Evolutionary conservation across 2,888 invertebrate genomes (phyloP), one percentile per base, ranked within the genome.

Genomic region (Drosophila infuscata): DNA sequence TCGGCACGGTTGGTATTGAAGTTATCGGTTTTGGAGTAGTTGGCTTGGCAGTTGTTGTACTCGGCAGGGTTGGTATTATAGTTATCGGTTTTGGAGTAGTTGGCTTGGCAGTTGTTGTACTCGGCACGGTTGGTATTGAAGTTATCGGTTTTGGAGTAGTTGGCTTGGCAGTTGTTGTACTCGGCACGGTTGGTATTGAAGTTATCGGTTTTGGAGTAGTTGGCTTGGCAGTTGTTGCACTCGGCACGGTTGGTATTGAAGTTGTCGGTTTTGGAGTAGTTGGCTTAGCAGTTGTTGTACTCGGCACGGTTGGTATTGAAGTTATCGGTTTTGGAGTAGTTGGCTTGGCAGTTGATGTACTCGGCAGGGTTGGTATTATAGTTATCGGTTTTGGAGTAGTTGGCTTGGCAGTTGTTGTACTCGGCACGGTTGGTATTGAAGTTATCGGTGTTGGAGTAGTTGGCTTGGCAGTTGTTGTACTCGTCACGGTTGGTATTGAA

Each of bases 241-340:
- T 53, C 20, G 35, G 15, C 3, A 0, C n/a, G 12, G 70, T 64
- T 0, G 36, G 46, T 0, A 51, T 58, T 0, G 3, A 1, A 25
- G 75, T 57, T 1, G 66, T 67, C 0, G 54, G 15, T 2, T 43
- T 58, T 0, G 6, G 7, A n/a, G 52, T 73, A 0, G 35, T 62
- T 15, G 64, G 56, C 15, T 58, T 49, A 0, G 0, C 7, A 2
- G 75, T 70, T 0, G 62, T 43, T 3, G 67, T 52, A 1, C 20
- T 53, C 20, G 35, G 15, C 3, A 0, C n/a, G 12, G 70, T 64
- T 0, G 36, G 46, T 0, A 51, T 58, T 0, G 3, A 1, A 25
- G 75, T 57, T 1, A 66, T 67, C 0, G 54, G 52, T 11, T 38
- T 29, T 6, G 43, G 30, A 11, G 53, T 56, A 0, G 29, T 51